Conservation (phyloP, 2,888 invertebrate genomes). For the Pollenia amentaria region DNA sequence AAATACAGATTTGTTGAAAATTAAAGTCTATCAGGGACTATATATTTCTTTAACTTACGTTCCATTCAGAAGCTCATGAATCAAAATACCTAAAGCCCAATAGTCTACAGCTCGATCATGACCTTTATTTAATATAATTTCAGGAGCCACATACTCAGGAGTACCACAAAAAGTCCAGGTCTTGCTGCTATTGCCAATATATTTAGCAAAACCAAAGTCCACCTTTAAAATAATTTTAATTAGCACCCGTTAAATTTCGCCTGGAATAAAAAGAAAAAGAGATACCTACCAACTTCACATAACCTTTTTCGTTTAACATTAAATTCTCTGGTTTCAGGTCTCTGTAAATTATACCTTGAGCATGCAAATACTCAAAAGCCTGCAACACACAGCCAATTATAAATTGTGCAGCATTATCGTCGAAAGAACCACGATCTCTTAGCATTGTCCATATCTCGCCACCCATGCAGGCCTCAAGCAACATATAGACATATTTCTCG, state of each 20-base stretch:
- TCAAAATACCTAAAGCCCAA: slow-evolving; percentile 96
- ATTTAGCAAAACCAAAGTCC: slow-evolving; percentile 97
- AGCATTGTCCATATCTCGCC: slow-evolving; percentile 97
- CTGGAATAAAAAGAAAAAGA: background rate
- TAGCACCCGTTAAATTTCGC: too few relatives aligned
- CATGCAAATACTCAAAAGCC: slow-evolving; percentile 95
- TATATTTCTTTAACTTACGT: slow-evolving; percentile 86
- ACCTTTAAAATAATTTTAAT: slow-evolving; percentile 85
- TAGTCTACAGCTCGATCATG: slow-evolving; percentile 95
- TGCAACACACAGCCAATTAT: slow-evolving; percentile 96
- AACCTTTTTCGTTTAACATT: slow-evolving; percentile 93
- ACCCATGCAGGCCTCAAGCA: slow-evolving; percentile 97
- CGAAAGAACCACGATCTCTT: slow-evolving; percentile 93
- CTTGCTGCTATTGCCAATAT: slow-evolving; percentile 91
- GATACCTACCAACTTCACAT: slow-evolving; percentile 91
- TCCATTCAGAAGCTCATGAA: slow-evolving; percentile 94
- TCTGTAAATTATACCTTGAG: slow-evolving; percentile 92
- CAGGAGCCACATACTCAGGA: slow-evolving; percentile 95
- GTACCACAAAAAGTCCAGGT: slow-evolving; percentile 99
- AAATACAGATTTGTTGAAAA: background rate
- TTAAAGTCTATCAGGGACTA: too few relatives aligned
- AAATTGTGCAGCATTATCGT: slow-evolving; percentile 93
- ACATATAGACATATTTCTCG: slow-evolving; percentile 95
- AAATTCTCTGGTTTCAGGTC: slow-evolving; percentile 98
- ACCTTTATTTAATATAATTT: slow-evolving; percentile 94